Percentiles rank a stretch among this genome's conserved stretches.
Evolutionary conservation across 2,797 vertebrate species (phyloP).

Genomic region (Cirrhinus mrigala): DNA sequence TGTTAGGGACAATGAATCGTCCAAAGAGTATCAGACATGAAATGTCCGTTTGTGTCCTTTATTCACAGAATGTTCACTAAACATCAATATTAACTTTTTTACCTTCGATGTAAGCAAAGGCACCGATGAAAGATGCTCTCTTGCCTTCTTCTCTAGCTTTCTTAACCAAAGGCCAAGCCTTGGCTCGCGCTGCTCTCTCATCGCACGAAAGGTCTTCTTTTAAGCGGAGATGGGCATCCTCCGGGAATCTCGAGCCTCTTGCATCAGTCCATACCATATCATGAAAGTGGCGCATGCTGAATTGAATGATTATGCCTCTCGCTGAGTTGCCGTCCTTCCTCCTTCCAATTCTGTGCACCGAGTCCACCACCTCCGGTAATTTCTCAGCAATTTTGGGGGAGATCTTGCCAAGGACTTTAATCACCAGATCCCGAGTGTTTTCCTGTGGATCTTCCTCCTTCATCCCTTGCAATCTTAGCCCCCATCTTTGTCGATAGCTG

Average conservation of each 20-base stretch:
- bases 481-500: neutral
- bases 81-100: neutral
- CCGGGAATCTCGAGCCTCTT: neutral
- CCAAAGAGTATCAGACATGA: too few species aligned
- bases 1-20: neutral
- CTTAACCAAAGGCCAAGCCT: neutral
- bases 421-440: neutral
- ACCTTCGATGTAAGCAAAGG: neutral
- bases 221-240: neutral
- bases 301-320: neutral
- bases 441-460: neutral
- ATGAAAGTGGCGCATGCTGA: neutral
- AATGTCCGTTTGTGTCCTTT: neutral
- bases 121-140: neutral
- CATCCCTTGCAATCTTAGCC: neutral
- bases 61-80: neutral
- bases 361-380: neutral
- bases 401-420: neutral
- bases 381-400: neutral
- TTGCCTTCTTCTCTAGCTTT: constrained; percentile 9
- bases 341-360: too few species aligned
- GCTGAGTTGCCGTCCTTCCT: neutral
- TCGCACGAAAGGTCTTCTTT: neutral
- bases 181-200: neutral
- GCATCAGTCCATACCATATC: constrained; percentile 9